Evolutionary conservation across 2,113 vertebrate species (phyloP), one percentile per base, ranked within the genome.

Genomic region (Calcarius ornatus): DNA sequence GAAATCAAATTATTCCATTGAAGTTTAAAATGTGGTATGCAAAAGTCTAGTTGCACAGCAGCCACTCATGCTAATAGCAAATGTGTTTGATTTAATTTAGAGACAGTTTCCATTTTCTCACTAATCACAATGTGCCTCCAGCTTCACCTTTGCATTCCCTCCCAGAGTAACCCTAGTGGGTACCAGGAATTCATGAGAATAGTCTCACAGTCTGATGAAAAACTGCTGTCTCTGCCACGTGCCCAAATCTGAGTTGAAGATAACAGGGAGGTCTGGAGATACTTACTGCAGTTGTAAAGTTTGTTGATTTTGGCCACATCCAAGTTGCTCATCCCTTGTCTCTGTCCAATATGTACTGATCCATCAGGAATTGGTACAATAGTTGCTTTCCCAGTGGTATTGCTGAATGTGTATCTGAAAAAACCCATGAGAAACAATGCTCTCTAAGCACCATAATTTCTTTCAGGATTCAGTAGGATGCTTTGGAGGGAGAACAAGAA

Each of bases 281-380:
- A 97, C 97, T 88, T 90, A 98, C 98, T 98, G 70, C 98, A 98
- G 42, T 97, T 94, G 93, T 98, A 98, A 7, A 98, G 97, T 76
- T 96, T 96, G 68, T 98, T 98, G 90, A 98, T 98, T 96, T 98
- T 98, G 85, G 98, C 98, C 69, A 98, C 96, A 9, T 98, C 98
- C 72, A 98, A 86, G 35, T 92, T 86, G 88, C 98, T 98, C 40
- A 98, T 97, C 72, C 98, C 98, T 59, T 98, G 98, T 77, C 98
- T 95, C 86, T 99, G 98, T 68, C 98, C 98, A 79, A 98, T 98
- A 28, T 94, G 98, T 81, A 98, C 95, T 56, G 98, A 97, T 60
- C 76, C 96, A 91, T 99, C 98, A 68, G 98, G 98, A 96, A 97
- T 98, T 45, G 98, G 98, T 47, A 98, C 96, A 43, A 99, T 98